phyloP scores from a whole-genome alignment of 2,113 vertebrate species.

The Epinephelus lanceolatus region DNA sequence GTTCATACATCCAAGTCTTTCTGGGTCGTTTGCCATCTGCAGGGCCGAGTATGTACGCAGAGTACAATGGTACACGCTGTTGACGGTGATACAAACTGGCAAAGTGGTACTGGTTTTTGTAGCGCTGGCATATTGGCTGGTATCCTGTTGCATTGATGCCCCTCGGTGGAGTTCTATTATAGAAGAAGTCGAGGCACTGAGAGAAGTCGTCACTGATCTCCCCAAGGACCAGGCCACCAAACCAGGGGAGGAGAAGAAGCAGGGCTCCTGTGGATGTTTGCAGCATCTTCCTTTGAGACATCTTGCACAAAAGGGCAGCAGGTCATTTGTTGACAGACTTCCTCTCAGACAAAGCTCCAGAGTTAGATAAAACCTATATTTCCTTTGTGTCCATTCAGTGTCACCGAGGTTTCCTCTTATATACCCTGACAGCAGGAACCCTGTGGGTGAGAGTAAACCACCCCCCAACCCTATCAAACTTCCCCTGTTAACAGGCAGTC shows the following conservation, averaged over 20 bases:
- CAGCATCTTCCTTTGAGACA: constrained; percentile 26
- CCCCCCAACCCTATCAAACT: constrained; percentile 10
- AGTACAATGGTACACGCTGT: constrained; percentile 68
- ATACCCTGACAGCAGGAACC: constrained; percentile 28
- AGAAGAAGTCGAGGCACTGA: constrained; percentile 74
- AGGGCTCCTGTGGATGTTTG: constrained; percentile 4
- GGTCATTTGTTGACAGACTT: background rate
- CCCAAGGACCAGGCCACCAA: constrained; percentile 36
- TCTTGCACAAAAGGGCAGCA: constrained; percentile 13
- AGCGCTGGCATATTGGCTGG: constrained; percentile 78
- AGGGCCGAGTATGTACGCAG: constrained; percentile 67
- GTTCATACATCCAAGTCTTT: constrained; percentile 73
- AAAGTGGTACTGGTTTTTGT: constrained; percentile 76
- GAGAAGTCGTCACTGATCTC: constrained; percentile 66
- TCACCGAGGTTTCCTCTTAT: constrained; percentile 35
- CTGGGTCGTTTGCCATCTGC: constrained; percentile 64
- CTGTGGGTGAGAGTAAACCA: background rate
- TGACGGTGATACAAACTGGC: constrained; percentile 72
- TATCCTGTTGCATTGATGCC: constrained; percentile 38
- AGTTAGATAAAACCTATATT: constrained; percentile 5
- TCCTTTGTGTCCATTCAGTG: constrained; percentile 15
- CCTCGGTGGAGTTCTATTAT: constrained; percentile 49
- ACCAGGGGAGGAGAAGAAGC: constrained; percentile 53
- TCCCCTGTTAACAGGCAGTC: constrained; percentile 30
- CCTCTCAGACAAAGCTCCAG: constrained; percentile 7